Conservation (phyloP, 2,888 invertebrate species). For the Drosophila hamatofila region DNA sequence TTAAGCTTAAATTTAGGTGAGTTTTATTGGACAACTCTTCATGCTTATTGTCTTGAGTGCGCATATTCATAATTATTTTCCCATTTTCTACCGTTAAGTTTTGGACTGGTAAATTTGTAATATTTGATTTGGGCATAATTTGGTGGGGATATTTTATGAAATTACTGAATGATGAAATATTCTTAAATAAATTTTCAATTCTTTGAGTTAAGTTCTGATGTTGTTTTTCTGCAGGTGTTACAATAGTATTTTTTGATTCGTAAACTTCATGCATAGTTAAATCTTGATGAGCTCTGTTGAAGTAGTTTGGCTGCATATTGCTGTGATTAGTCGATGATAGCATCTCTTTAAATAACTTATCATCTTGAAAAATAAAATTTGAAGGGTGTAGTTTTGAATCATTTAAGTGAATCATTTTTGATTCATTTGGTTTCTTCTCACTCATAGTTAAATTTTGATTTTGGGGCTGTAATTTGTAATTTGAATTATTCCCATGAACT, state of each 20-base stretch:
- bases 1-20: neutral
- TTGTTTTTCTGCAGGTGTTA: neutral
- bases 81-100: neutral
- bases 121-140: fast-evolving
- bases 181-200: neutral
- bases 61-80: neutral
- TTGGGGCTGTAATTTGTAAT: neutral
- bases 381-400: neutral
- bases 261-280: neutral
- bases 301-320: neutral
- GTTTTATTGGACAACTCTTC: neutral
- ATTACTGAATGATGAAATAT: neutral
- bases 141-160: neutral
- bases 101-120: neutral
- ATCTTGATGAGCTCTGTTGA: neutral
- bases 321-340: neutral
- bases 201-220: neutral
- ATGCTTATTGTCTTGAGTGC: neutral
- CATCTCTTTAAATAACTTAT: neutral
- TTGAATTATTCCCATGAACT: too few species aligned
- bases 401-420: neutral
- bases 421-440: neutral
- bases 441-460: too few species aligned
- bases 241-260: too few species aligned
- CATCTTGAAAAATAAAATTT: neutral